Evolutionary conservation across 1,140 invertebrate genomes (phyloP), one percentile per base, ranked within the genome.

Genomic region (Babylonia areolata): DNA sequence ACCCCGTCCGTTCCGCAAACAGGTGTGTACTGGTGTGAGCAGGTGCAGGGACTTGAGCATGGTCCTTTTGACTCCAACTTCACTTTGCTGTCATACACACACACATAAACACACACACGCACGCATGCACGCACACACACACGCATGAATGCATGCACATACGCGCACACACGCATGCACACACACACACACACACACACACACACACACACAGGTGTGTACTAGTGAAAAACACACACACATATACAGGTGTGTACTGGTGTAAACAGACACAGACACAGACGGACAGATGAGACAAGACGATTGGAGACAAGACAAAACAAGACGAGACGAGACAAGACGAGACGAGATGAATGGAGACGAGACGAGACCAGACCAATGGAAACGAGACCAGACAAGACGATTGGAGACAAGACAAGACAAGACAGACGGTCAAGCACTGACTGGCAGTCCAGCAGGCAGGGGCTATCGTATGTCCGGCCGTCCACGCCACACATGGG

Each of bases 1-100:
- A 96, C 93, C 20, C 97, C 97, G 95, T 97, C 96, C n/a, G 96
- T 96, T 31, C 96, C 97, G 92, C 97, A 97, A 87, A 97, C 96
- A 39, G 88, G 88, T 20, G 54, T 31, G 51, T 85, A 85, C 12
- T 83, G 82, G 31, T 69, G 39, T 23, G 86, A 81, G 75, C 88
- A 89, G 33, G 40, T 37, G 35, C 88, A 89, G 0, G 79, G 37
- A 2, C 12, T 17, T 6, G 40, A n/a, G 71, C 87, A 88, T 54
- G 46, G 23, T 28, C 87, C 87, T 28, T 71, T 12, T 11, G 85
- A 69, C 20, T 42, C 54, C 54, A 42, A 17, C 33, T 71, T 84
- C 9, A 88, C 87, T 11, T 79, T 42, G 17, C 85, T 86, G 33
- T n/a, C 15, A 20, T 23, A 64, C 58, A n/a, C 58, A 64, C 58